phyloP scores from a whole-genome alignment of 2,888 invertebrate species.

The Athalia cordata region DNA sequence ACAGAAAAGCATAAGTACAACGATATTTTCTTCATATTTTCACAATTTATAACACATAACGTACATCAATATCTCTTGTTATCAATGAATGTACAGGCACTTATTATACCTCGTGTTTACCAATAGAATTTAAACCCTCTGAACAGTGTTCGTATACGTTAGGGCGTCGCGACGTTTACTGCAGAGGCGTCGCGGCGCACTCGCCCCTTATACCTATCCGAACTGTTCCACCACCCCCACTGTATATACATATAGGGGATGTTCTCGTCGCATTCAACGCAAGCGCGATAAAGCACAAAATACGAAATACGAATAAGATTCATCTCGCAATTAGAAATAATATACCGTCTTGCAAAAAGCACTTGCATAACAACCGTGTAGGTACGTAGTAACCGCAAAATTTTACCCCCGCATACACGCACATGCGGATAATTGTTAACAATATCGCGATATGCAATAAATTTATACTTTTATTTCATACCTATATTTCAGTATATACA shows the following conservation, averaged over 20 bases:
- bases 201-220: conserved; percentile 68
- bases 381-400: no score
- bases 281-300: conserved; percentile 51
- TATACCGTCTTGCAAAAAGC: no score
- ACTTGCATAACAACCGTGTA: conserved; percentile 21
- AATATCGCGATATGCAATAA: no score
- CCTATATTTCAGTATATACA: no score
- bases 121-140: neutral
- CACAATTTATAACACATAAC: no score
- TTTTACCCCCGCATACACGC: no score
- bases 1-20: no score
- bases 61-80: no score
- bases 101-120: neutral
- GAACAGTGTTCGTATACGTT: conserved; percentile 35
- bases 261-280: conserved; percentile 55
- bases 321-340: conserved; percentile 47
- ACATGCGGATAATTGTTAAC: no score
- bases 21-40: no score
- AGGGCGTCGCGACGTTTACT: conserved; percentile 70
- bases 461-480: no score
- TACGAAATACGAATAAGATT: conserved; percentile 44
- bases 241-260: conserved; percentile 37
- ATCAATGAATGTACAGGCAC: no score
- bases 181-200: conserved; percentile 70
- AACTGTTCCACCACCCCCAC: conserved; percentile 19